Evolutionary conservation across 2,888 invertebrate species (phyloP), one percentile per base, ranked within the genome.

Genomic region (Ypsolopha scabrella): DNA sequence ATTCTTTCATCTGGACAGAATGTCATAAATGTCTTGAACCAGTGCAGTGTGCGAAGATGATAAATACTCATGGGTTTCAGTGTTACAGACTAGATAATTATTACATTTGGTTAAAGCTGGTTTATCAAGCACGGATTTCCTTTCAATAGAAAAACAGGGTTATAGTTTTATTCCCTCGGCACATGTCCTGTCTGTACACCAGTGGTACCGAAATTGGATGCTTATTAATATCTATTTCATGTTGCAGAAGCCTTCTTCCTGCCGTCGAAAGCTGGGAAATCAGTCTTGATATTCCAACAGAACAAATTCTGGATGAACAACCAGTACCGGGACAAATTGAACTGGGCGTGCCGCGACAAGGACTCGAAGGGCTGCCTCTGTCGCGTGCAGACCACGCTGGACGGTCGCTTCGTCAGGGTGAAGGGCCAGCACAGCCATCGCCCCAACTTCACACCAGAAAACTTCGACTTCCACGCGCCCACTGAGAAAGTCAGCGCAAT

Each of bases 251-350:
- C 83, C 1, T 86, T 80, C 67, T 86, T 77, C 60, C 62, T 86
- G 56, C 86, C 86, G 39, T 86, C 86, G 45, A 70, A 85, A 60
- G 80, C 82, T 43, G 86, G 86, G 36, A 86, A 86, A 60, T 85
- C 80, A 8, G 79, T 86, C 14, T 60, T 86, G 53, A 86, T 86
- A 69, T 86, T 80, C 62, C 64, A 65, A 60, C 70, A 65, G 54
- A 86, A 86, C 61, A 86, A 86, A 59, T 86, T 86, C 60, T 86
- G 86, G 86, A 79, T 86, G 54, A 86, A 86, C 62, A 86, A 85
- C 56, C 81, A 80, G 58, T 86, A 86, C 56, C 67, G 83, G 3
- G 74, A 73, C 53, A 86, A 85, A 58, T 55, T 86, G 57, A 86
- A 86, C 61, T 86, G 86, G 86, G 86, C 86, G 11, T 86, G 86